A percentile compares a stretch with the other conserved stretches of the same genome.
phyloP scores from a whole-genome alignment of 2,888 invertebrate genomes.

The Chloroclystis v-ata region DNA sequence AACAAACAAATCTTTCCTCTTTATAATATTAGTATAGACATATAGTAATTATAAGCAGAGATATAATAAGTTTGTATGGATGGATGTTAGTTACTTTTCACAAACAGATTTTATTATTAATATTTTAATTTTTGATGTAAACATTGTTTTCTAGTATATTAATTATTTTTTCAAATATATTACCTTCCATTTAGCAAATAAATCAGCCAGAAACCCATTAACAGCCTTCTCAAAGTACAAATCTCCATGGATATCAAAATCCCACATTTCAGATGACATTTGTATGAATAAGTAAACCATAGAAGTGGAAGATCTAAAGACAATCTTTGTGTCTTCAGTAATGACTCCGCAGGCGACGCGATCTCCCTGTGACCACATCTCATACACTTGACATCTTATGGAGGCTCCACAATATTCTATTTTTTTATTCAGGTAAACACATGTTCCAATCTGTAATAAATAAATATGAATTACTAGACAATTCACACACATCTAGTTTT shows the following conservation, averaged over 20 bases:
- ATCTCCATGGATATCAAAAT: slow-evolving; percentile 99
- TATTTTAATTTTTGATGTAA: too few relatives aligned
- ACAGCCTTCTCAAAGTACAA: slow-evolving; percentile 99
- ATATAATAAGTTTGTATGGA: too few relatives aligned
- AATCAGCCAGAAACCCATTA: slow-evolving; percentile 95
- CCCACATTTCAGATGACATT: slow-evolving; percentile 99
- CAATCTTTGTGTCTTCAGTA: slow-evolving; percentile 96
- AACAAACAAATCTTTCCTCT: too few relatives aligned
- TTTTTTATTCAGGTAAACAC: slow-evolving; percentile 96
- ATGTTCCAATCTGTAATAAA: slow-evolving; percentile 85
- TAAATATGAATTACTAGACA: neutral
- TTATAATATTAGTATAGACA: too few relatives aligned
- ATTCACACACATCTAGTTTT: neutral
- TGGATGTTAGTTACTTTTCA: too few relatives aligned
- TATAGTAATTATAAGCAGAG: too few relatives aligned
- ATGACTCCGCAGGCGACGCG: slow-evolving; percentile 97
- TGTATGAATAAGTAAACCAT: slow-evolving; percentile 98
- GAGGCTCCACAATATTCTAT: slow-evolving; percentile 93
- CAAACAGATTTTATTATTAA: too few relatives aligned
- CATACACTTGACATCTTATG: slow-evolving; percentile 92
- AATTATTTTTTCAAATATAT: too few relatives aligned
- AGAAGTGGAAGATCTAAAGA: slow-evolving; percentile 97
- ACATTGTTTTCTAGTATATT: too few relatives aligned
- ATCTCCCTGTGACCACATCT: slow-evolving; percentile 98
- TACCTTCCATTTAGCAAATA: slow-evolving; percentile 98